Evolutionary conservation across 2,113 vertebrate genomes (phyloP).

Genomic region (Oncorhynchus clarkii): DNA sequence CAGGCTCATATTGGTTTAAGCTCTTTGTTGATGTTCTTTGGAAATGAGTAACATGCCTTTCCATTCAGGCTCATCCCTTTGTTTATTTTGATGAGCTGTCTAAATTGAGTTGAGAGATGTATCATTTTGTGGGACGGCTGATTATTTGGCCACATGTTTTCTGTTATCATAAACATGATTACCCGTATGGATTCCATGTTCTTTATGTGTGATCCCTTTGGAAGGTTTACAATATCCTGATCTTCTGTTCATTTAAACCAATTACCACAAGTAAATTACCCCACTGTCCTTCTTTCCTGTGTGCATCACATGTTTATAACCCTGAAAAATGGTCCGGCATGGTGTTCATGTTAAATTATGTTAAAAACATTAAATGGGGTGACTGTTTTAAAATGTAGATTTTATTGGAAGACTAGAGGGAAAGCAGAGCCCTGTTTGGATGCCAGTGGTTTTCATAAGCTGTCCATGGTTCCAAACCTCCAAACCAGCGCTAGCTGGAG

Average conservation of each 20-base stretch:
- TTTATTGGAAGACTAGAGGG: conserved; percentile 29
- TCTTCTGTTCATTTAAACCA: conserved; percentile 55
- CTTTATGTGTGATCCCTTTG: conserved; percentile 22
- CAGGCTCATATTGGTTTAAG: conserved; percentile 13
- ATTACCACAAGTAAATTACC: conserved; percentile 46
- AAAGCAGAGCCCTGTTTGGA: conserved; percentile 45
- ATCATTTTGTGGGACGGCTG: conserved; percentile 27
- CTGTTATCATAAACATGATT: conserved; percentile 48
- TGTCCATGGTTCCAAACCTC: conserved; percentile 27
- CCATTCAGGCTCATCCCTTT: conserved; percentile 3
- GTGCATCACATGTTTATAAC: conserved; percentile 56
- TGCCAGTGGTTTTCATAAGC: conserved; percentile 48
- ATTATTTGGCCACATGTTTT: conserved; percentile 59
- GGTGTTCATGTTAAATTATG: conserved; percentile 22
- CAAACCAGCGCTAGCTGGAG: background rate
- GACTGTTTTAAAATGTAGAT: conserved; percentile 36
- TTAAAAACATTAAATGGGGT: conserved; percentile 32
- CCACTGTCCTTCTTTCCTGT: conserved; percentile 28
- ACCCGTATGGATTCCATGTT: conserved; percentile 11
- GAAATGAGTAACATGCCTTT: background rate
- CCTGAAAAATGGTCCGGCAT: conserved; percentile 23
- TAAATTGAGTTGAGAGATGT: conserved; percentile 14
- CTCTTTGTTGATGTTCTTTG: conserved; percentile 19
- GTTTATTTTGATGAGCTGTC: conserved; percentile 50
- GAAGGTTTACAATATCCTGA: conserved; percentile 31